These are phyloP conservation scores for Pao palembangensis DNA, from an alignment of 2,113 vertebrate genomes.

Conservation along the genomic window DNA sequence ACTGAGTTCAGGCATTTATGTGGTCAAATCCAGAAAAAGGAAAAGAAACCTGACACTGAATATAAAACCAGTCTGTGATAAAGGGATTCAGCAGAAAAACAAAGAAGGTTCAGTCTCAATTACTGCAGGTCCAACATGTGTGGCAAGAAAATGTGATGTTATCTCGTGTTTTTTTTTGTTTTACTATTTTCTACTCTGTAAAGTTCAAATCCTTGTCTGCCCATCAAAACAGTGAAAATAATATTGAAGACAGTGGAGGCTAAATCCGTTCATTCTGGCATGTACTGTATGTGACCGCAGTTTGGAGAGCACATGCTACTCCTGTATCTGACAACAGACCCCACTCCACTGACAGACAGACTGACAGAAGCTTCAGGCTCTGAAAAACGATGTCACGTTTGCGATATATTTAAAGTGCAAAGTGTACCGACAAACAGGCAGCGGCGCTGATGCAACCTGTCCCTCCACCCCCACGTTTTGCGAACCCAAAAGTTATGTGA, in stretches of 20 bases:
- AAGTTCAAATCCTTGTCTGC: neutral
- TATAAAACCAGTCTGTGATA: neutral
- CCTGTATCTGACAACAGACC: neutral
- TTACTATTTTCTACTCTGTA: neutral
- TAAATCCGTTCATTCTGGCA: neutral
- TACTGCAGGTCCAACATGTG: neutral
- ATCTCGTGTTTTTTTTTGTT: too few relatives aligned
- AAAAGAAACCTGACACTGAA: neutral
- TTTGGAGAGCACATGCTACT: neutral
- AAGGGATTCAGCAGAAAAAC: slow-evolving; percentile 30
- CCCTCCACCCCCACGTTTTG: too few relatives aligned
- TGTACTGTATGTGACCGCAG: neutral
- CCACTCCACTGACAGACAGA: too few relatives aligned
- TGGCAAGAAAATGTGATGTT: too few relatives aligned
- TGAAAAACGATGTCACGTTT: neutral
- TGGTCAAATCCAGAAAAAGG: too few relatives aligned
- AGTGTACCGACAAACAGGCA: slow-evolving; percentile 3
- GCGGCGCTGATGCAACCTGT: too few relatives aligned
- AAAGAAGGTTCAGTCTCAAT: neutral
- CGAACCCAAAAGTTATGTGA: neutral
- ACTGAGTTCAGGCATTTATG: too few relatives aligned
- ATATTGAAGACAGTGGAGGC: neutral
- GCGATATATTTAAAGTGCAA: slow-evolving; percentile 19
- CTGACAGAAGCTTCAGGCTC: too few relatives aligned
- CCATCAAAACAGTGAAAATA: neutral